Base-by-base conservation (phyloP, 2,113 vertebrate genomes). In the Dicrurus megarhynchus region DNA sequence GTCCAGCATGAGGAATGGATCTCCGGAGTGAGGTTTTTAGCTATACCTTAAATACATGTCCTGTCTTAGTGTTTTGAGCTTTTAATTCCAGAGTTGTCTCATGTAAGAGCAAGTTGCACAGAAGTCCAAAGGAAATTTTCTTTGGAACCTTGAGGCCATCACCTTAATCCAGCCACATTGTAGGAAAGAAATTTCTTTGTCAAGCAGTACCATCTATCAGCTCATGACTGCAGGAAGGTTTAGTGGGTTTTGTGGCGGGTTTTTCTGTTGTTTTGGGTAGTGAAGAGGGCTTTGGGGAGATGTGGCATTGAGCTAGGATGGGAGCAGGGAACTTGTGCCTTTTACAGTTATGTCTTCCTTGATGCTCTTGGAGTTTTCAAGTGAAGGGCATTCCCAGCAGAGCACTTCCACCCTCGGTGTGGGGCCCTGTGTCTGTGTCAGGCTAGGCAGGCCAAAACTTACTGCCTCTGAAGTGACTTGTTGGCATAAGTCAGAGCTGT, bases 281-380 rank as follows among this genome's bases (percentile, higher is more conserved):
- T 23, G 30, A 64, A 49, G 67, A 73, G 11, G 7, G 9, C 10
- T 74, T 94, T 60, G 44, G 39, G 9, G 47, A 42, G 35, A 73
- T 8, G 33, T 52, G 33, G 18, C 2, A 9, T 37, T 60, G 41
- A 79, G 57, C 49, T 52, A 26, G 23, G 28, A 42, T 52, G 61
- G 8, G 41, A 78, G 16, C 0, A 1, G 19, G 33, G 30, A 16
- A 39, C 22, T 73, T 1, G 0, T 4, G 13, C 15, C 16, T 59
- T 35, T 60, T 44, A n/a, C 28, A 41, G 6, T 7, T 69, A 42
- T 47, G 7, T 47, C 17, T 37, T 37, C 9, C 49, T n/a, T 24
- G 21, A 33, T 52, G 49, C 13, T 64, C 21, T 87, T 52, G 32
- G 28, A 22, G 16, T 63, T 87, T 55, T 70, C 30, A 67, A 23